Evolutionary conservation across 2,797 vertebrate species (phyloP).

Genomic region (Triplophysa yarkandensis): DNA sequence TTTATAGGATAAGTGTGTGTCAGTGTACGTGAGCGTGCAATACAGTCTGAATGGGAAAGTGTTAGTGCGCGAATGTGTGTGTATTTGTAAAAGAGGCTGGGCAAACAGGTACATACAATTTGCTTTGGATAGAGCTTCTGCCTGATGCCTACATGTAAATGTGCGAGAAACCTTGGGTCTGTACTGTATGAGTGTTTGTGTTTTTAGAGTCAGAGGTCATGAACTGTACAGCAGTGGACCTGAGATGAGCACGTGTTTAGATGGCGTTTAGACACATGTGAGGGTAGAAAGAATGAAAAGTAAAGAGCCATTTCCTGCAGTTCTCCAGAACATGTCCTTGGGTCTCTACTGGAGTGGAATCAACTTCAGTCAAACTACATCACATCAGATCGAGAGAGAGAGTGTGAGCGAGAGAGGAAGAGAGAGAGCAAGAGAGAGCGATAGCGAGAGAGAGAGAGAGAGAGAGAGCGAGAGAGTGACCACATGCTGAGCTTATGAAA

Average conservation of each 20-base stretch:
- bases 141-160: no score
- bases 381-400: constrained; percentile 4
- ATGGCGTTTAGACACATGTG: neutral
- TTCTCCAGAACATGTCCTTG: constrained; percentile 8
- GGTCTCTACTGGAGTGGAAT: constrained; percentile 4
- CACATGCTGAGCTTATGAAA: constrained; percentile 4
- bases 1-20: no score
- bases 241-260: neutral
- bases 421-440: constrained; percentile 7
- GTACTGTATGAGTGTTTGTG: no score
- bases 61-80: no score
- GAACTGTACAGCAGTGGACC: neutral
- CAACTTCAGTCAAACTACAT: constrained; percentile 27
- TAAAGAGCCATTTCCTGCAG: neutral
- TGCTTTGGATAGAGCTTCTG: no score
- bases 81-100: no score
- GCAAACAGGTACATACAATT: no score
- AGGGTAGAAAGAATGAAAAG: neutral
- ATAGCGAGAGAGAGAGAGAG: constrained; percentile 2
- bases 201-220: constrained; percentile 19
- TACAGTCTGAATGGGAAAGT: no score
- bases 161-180: neutral
- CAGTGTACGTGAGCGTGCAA: no score
- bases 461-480: neutral
- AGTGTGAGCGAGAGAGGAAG: neutral